Evolutionary conservation across 1,140 invertebrate species (phyloP).

Genomic region (Drosophila quadrilineata): DNA sequence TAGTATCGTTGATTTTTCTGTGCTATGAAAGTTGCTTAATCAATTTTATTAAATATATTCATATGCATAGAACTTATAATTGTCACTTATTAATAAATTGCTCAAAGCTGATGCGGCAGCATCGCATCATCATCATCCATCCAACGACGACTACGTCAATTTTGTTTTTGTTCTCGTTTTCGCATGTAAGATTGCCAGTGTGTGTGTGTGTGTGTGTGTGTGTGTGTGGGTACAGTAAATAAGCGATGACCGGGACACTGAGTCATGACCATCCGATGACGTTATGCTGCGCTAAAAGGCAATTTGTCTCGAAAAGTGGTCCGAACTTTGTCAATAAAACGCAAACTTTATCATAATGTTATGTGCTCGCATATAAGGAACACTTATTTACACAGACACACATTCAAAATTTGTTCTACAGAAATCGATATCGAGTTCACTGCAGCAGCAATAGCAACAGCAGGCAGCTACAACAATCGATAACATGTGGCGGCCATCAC

Average conservation of each 20-base stretch:
- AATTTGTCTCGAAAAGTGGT: constrained; percentile 39
- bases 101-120: constrained; percentile 7
- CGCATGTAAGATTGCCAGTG: constrained; percentile 6
- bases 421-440: constrained; percentile 5
- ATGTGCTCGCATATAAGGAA: background rate
- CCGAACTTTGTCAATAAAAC: constrained; percentile 37
- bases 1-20: constrained; percentile 24
- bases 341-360: constrained; percentile 25
- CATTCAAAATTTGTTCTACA: background rate
- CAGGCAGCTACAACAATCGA: constrained; percentile 5
- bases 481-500: constrained; percentile 11
- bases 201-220: constrained; percentile 21
- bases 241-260: constrained; percentile 41
- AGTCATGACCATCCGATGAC: constrained; percentile 42
- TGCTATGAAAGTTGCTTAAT: constrained; percentile 29
- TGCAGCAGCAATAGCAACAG: background rate
- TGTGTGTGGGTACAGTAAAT: constrained; percentile 40
- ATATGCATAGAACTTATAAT: constrained; percentile 13
- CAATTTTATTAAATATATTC: constrained; percentile 22
- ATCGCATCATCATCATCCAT: constrained; percentile 26
- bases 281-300: constrained; percentile 46
- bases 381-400: too few species aligned
- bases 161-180: constrained; percentile 34
- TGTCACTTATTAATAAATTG: constrained; percentile 26
- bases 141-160: constrained; percentile 34